These are phyloP conservation scores for Strongylocentrotus purpuratus DNA, from an alignment of 35 echinoderm and acorn worm genomes.

Conservation along the genomic window DNA sequence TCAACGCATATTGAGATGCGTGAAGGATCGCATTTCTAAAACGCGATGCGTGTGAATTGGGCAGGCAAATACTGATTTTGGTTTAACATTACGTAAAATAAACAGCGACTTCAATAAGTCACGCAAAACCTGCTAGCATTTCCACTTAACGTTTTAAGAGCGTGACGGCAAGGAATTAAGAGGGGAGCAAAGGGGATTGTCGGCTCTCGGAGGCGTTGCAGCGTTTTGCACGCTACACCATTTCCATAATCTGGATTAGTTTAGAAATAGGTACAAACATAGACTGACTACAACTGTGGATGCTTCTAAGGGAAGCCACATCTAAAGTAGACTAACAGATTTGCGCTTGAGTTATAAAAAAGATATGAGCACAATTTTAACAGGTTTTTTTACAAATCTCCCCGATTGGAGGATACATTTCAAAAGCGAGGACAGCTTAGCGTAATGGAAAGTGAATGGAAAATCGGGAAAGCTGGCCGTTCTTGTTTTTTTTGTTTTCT, in stretches of 20 bases:
- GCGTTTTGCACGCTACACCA: background rate
- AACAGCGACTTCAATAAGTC: background rate
- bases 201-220: background rate
- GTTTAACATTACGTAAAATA: slow-evolving; percentile 19
- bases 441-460: no score
- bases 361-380: background rate
- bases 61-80: slow-evolving; percentile 10
- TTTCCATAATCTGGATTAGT: background rate
- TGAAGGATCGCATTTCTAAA: background rate
- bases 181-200: background rate
- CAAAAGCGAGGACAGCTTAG: no score
- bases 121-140: slow-evolving; percentile 16
- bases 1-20: background rate
- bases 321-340: background rate
- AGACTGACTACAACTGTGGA: background rate
- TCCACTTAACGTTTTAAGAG: slow-evolving; percentile 4
- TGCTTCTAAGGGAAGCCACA: background rate
- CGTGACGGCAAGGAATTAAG: background rate
- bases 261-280: background rate
- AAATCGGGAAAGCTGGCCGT: no score
- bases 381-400: no score
- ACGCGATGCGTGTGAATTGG: background rate
- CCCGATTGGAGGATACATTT: no score
- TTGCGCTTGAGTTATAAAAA: background rate
- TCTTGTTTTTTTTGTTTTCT: no score